Evolutionary conservation across 2,888 invertebrate genomes (phyloP), one percentile per base, ranked within the genome.

Genomic region (Drosophila pseudotakahashii): DNA sequence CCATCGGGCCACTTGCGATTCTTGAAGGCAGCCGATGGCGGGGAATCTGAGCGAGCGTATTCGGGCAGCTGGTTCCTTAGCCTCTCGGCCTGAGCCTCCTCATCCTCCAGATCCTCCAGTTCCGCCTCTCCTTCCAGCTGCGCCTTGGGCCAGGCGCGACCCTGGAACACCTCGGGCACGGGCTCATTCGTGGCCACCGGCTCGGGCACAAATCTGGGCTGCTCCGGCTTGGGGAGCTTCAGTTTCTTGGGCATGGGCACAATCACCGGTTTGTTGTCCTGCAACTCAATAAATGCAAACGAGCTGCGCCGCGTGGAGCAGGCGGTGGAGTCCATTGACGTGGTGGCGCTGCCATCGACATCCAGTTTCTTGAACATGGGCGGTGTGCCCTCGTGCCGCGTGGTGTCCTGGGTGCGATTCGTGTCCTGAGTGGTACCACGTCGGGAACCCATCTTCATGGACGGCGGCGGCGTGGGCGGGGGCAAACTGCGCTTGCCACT

Each of bases 1-100:
- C 90, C 89, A 73, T 90, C 90, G 9, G 90, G 90, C 90, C 90
- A 89, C 48, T 89, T 78, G 4, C 90, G 89, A 54, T 89, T 89
- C 48, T 78, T 79, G 19, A 85, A 83, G 7, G 84, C 76, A 9
- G 78, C 78, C 16, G 85, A 74, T 0, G 84, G 78, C 4, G 86
- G 89, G 0, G 81, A 87, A 3, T 89, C 81, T 2, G 81, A 79
- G 23, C 88, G 79, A 37, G 81, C 80, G 16, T 88, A 84, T 30
- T 85, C 84, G 1, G 88, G 83, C 19, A 88, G 61, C 34, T 69
- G 47, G 2, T 37, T 36, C 14, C 13, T 70, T 1, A 78, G 76
- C 7, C 50, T 47, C 9, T 72, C 54, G 44, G 68, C 37, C 19
- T 57, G 58, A 0, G 63, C 32, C 13, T 73, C 47, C 14, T 77